phyloP scores from a whole-genome alignment of 1,140 invertebrate species.

The Hestina assimilis region DNA sequence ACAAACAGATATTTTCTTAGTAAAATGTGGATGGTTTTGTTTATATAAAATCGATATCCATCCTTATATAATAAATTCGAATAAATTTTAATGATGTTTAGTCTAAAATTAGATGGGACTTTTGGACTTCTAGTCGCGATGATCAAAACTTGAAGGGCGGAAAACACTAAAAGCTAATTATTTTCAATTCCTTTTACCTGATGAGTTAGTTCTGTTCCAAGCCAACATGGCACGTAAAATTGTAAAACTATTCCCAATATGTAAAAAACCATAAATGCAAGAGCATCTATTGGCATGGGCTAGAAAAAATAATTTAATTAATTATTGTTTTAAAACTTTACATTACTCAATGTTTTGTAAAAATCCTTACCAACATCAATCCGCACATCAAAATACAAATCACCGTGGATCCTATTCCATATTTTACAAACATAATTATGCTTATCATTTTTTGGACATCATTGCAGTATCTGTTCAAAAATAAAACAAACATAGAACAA shows the following conservation, averaged over 20 bases:
- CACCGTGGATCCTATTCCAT: conserved; percentile 39
- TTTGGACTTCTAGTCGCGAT: too few species aligned
- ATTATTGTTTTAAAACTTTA: background rate
- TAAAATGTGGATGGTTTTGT: background rate
- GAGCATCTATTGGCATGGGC: conserved; percentile 28
- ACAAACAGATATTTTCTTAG: background rate
- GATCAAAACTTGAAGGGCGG: too few species aligned
- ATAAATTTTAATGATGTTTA: too few species aligned
- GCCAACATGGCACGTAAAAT: conserved; percentile 40
- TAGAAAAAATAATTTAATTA: conserved; percentile 31
- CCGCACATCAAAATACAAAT: conserved; percentile 49
- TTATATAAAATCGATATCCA: background rate
- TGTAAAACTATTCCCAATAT: conserved; percentile 37
- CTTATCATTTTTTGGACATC: conserved; percentile 43
- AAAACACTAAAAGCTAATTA: too few species aligned
- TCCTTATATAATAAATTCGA: too few species aligned
- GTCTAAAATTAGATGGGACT: too few species aligned
- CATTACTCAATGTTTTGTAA: too few species aligned
- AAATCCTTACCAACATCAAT: conserved; percentile 38
- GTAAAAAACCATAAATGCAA: conserved; percentile 34
- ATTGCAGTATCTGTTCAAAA: background rate
- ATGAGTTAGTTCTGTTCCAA: conserved; percentile 35
- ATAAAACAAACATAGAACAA: background rate
- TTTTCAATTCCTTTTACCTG: too few species aligned
- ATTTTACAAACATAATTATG: conserved; percentile 48